These are phyloP conservation scores for Brachyopa scutellaris DNA, from an alignment of 2,888 invertebrate genomes.

Conservation along the genomic window DNA sequence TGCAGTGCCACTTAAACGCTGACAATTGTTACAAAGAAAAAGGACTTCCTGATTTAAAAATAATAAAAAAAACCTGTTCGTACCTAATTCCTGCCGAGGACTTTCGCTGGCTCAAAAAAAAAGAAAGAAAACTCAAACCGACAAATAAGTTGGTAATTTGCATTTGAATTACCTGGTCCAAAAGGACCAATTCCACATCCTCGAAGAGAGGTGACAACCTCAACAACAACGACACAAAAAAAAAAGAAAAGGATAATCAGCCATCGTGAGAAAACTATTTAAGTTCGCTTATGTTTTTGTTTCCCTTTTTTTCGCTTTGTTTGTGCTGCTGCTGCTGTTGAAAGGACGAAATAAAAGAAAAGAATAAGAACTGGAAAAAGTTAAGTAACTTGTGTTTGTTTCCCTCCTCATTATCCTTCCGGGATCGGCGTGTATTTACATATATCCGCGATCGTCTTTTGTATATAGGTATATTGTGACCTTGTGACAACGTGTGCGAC, in stretches of 20 bases:
- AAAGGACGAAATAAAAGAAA: conserved; percentile 42
- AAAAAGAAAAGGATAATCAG: conserved; percentile 62
- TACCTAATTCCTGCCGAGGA: conserved; percentile 32
- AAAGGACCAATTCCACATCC: conserved; percentile 57
- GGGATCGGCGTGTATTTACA: conserved; percentile 47
- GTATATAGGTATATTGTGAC: conserved; percentile 27
- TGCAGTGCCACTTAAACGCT: conserved; percentile 24
- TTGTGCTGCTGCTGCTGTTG: conserved; percentile 10
- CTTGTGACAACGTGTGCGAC: conserved; percentile 26
- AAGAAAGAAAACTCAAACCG: conserved; percentile 25
- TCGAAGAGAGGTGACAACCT: conserved; percentile 67
- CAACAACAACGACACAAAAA: conserved; percentile 14
- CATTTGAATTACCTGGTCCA: conserved; percentile 70
- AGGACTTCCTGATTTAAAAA: conserved; percentile 30
- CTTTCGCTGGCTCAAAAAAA: conserved; percentile 6
- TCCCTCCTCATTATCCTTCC: conserved; percentile 57
- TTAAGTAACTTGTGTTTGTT: conserved; percentile 67
- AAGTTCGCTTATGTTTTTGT: conserved; percentile 69
- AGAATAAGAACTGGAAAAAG: conserved; percentile 57
- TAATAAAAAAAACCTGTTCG: conserved; percentile 53
- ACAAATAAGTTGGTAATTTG: conserved; percentile 63
- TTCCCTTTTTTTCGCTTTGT: conserved; percentile 21
- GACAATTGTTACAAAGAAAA: conserved; percentile 40
- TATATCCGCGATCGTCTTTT: conserved; percentile 62
- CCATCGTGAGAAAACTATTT: conserved; percentile 72